These are phyloP conservation scores for Pandion haliaetus DNA, from an alignment of 2,113 vertebrate genomes.

Conservation along the genomic window DNA sequence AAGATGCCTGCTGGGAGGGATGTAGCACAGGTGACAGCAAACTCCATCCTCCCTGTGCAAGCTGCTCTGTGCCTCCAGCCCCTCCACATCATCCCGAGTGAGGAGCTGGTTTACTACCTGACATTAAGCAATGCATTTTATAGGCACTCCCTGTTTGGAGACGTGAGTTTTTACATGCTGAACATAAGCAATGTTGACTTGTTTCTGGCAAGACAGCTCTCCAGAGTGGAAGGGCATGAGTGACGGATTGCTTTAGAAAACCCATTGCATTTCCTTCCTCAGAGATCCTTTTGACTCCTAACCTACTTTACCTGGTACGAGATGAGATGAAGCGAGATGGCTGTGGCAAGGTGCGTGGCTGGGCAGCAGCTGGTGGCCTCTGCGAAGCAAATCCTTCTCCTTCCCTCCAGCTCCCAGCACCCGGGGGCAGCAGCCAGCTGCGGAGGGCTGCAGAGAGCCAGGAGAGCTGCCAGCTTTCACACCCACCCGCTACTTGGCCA, in stretches of 20 bases:
- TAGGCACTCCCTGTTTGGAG: not conserved
- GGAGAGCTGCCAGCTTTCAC: not conserved
- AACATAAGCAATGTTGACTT: not conserved
- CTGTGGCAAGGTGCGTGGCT: not conserved
- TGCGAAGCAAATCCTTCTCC: not conserved
- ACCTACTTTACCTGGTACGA: not conserved
- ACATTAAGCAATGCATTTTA: not conserved
- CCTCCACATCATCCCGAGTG: rapidly evolving
- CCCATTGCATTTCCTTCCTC: not conserved
- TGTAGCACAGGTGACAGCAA: not conserved
- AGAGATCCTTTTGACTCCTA: not conserved
- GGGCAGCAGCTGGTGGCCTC: not conserved
- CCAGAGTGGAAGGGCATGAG: not conserved
- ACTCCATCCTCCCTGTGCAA: not conserved
- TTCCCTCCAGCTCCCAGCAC: not conserved
- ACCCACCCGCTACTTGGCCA: not conserved
- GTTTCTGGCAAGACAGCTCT: not conserved
- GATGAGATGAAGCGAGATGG: not conserved
- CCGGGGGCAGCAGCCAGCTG: not conserved
- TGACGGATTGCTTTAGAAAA: not conserved
- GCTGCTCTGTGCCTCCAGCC: not conserved
- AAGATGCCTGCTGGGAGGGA: not conserved
- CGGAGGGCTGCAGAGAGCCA: not conserved
- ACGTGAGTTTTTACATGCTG: not conserved
- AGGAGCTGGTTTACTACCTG: not conserved